Evolutionary conservation across 2,888 invertebrate genomes (phyloP).

Genomic region (Dastarcus helophoroides): DNA sequence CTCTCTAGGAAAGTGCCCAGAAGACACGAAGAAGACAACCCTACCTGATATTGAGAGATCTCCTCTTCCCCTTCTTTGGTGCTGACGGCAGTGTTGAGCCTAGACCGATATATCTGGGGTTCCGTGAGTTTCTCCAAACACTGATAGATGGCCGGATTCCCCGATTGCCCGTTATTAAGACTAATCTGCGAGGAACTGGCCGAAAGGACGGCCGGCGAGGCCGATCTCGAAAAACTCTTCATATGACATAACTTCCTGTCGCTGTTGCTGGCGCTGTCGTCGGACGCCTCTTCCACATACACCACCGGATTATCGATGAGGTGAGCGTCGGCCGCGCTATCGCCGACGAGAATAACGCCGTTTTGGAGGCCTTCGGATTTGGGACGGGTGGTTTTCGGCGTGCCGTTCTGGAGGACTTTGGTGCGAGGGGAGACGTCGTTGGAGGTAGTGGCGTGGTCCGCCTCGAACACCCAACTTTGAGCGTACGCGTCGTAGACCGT

Average conservation of each 20-base stretch:
- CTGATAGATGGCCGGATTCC: constrained; percentile 34
- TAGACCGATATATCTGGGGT: constrained; percentile 36
- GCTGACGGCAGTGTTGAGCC: constrained; percentile 32
- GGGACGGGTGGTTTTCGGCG: constrained; percentile 17
- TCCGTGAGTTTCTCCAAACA: constrained; percentile 38
- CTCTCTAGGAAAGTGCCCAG: too few relatives aligned
- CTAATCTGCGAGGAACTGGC: constrained; percentile 39
- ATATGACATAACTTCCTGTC: constrained; percentile 39
- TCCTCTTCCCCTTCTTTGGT: constrained; percentile 23
- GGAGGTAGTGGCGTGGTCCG: constrained; percentile 26
- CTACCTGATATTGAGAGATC: constrained; percentile 15
- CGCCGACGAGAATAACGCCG: constrained; percentile 19
- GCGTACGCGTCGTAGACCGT: constrained; percentile 37
- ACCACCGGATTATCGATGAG: constrained; percentile 36
- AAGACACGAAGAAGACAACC: too few relatives aligned
- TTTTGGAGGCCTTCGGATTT: constrained; percentile 16
- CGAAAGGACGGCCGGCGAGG: constrained; percentile 38
- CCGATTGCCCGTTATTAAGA: constrained; percentile 22
- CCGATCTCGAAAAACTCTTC: constrained; percentile 41
- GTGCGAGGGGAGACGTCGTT: constrained; percentile 28
- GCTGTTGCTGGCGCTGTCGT: constrained; percentile 34
- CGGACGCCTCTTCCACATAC: constrained; percentile 38
- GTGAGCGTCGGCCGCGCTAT: constrained; percentile 18
- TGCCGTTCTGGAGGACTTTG: constrained; percentile 28
- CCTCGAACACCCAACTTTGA: constrained; percentile 43